These are phyloP conservation scores for Hipposideros larvatus DNA, from an alignment of 2,797 vertebrate genomes.

Conservation along the genomic window DNA sequence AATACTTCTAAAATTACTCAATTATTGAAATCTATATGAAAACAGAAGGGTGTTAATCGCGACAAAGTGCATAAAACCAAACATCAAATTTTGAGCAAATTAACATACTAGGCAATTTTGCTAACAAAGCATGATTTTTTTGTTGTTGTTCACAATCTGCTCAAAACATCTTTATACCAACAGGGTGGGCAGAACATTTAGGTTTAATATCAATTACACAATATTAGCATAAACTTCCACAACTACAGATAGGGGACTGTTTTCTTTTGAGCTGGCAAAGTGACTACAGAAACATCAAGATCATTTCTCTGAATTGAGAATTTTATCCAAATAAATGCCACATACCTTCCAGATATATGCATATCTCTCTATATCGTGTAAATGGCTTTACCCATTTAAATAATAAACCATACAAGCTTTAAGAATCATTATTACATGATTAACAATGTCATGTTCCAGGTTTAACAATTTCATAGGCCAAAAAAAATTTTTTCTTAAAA, in stretches of 20 bases:
- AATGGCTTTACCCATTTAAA: constrained; percentile 87
- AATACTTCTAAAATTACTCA: constrained; percentile 90
- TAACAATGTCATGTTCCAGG: constrained; percentile 88
- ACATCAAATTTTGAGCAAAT: constrained; percentile 91
- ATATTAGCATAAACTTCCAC: constrained; percentile 90
- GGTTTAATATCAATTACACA: constrained; percentile 90
- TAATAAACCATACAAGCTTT: constrained; percentile 89
- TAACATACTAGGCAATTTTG: constrained; percentile 89
- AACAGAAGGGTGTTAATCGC: constrained; percentile 93
- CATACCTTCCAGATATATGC: constrained; percentile 88
- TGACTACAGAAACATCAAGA: constrained; percentile 88
- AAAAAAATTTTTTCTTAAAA: constrained; percentile 94
- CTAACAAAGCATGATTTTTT: constrained; percentile 90
- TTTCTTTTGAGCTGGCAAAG: constrained; percentile 87
- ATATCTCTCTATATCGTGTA: constrained; percentile 83
- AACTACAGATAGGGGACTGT: constrained; percentile 88
- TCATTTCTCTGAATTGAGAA: constrained; percentile 88
- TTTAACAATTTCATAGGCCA: constrained; percentile 91
- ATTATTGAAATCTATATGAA: constrained; percentile 91
- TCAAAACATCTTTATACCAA: constrained; percentile 91
- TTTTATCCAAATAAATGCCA: constrained; percentile 88
- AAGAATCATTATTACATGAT: constrained; percentile 86
- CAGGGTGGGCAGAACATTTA: constrained; percentile 90
- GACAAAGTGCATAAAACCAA: constrained; percentile 93
- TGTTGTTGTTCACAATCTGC: constrained; percentile 87